Evolutionary conservation across 2,113 vertebrate genomes (phyloP), one percentile per base, ranked within the genome.

Genomic region (Isichthys henryi): DNA sequence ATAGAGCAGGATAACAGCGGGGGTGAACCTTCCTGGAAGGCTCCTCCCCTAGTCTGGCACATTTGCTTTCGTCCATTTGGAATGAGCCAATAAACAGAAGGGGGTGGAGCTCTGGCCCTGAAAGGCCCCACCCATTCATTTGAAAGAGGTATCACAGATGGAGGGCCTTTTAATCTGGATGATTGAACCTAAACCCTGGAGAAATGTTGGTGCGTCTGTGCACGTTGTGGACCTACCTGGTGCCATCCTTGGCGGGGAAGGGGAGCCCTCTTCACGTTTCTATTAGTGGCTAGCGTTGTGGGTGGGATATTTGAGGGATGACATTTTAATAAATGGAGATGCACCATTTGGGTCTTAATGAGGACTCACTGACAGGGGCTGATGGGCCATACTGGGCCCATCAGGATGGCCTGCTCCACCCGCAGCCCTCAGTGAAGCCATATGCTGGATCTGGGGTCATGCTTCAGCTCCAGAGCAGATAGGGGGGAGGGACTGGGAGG

Each of bases 301-400:
- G 43, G 53, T 31, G 52, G 83, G 35, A 48, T 27, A 10, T 90
- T 90, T 94, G 93, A 94, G 94, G 95, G 93, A 95, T 94, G 95
- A 96, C 92, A 93, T 93, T 94, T 95, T 96, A 95, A 95, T 96
- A 94, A 95, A 94, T 93, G 93, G 93, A 92, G 94, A 96, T 93
- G 93, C 89, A 87, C 92, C 49, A 92, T 88, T 93, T 94, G 90
- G 90, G 88, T 83, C 89, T 89, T 94, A 95, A 93, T 90, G 93
- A 94, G 94, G 92, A 91, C 90, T 53, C 93, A 95, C 93, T 95
- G 95, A 96, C 94, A 94, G 92, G 92, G 88, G 93, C 93, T 94
- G 94, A 93, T 92, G 92, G 93, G 92, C 93, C 31, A 13, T 3
- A 9, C 27, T 8, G 15, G 49, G 49, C 48, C n/a, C 2, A 8